Evolutionary conservation across 1,140 invertebrate genomes (phyloP).

Genomic region (Drosophila setifemur): DNA sequence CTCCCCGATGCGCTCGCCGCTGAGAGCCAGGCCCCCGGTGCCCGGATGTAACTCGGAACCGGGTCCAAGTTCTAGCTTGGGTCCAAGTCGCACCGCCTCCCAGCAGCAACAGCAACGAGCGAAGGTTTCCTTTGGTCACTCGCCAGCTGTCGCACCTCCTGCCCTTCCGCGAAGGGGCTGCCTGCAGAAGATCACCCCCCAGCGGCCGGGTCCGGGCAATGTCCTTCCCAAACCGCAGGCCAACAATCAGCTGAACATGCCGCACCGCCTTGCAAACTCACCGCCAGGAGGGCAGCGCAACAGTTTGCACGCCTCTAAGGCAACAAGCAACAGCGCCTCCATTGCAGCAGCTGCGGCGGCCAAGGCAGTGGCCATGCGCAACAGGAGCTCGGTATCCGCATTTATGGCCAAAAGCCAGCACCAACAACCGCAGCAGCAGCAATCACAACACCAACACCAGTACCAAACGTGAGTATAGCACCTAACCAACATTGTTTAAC

Average conservation of each 20-base stretch:
- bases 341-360: slow-evolving; percentile 2
- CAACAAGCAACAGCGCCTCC: slow-evolving; percentile 19
- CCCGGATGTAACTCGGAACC: background rate
- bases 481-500: too few species aligned
- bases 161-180: slow-evolving; percentile 71
- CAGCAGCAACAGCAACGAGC: slow-evolving; percentile 17
- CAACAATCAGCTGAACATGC: background rate
- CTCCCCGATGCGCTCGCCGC: slow-evolving; percentile 34
- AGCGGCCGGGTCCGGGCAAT: slow-evolving; percentile 53
- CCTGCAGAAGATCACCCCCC: slow-evolving; percentile 74
- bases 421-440: slow-evolving; percentile 32
- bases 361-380: slow-evolving; percentile 18
- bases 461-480: slow-evolving; percentile 45
- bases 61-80: background rate
- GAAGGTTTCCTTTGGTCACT: background rate
- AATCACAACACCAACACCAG: slow-evolving; percentile 29
- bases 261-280: slow-evolving; percentile 27
- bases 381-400: background rate
- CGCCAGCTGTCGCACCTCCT: background rate
- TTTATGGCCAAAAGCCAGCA: slow-evolving; percentile 35
- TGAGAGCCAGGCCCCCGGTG: slow-evolving; percentile 16
- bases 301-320: slow-evolving; percentile 37
- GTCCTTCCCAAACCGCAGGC: background rate
- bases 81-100: slow-evolving; percentile 2
- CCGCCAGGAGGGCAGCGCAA: background rate